Percentiles rank a stretch among this genome's conserved stretches.
These are phyloP conservation scores for Palythoa grandiflora DNA, from an alignment of 92 coral and sea anemone species.

Conservation along the genomic window DNA sequence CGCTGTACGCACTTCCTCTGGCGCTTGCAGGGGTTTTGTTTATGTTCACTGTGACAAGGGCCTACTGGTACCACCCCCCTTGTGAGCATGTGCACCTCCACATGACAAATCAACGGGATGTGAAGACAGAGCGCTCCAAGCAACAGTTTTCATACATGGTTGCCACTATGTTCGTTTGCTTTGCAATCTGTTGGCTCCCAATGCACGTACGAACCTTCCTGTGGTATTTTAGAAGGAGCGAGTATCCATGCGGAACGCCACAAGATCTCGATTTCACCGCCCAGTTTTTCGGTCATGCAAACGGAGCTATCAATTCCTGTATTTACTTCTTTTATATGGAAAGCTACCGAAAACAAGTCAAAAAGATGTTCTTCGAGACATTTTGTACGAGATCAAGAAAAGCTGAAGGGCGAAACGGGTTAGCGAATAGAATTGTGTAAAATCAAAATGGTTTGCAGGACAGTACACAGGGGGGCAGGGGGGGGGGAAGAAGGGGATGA, in stretches of 20 bases:
- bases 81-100: slow-evolving; percentile 28
- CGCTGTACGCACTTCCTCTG: slow-evolving; percentile 31
- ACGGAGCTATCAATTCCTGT: slow-evolving; percentile 27
- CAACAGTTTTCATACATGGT: slow-evolving; percentile 33
- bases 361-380: slow-evolving; percentile 19
- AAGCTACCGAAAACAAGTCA: slow-evolving; percentile 32
- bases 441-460: background rate
- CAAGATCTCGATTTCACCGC: slow-evolving; percentile 23
- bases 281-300: slow-evolving; percentile 28
- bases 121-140: slow-evolving; percentile 34
- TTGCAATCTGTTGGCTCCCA: slow-evolving; percentile 50
- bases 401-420: background rate
- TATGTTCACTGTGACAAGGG: background rate
- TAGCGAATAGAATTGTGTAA: slow-evolving; percentile 35
- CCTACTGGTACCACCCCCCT: slow-evolving; percentile 17
- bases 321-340: slow-evolving; percentile 21
- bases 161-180: slow-evolving; percentile 27
- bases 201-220: slow-evolving; percentile 45
- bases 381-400: background rate
- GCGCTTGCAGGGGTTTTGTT: background rate
- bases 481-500: too few species aligned
- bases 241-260: slow-evolving; percentile 30
- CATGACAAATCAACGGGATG: background rate
- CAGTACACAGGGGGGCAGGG: too few species aligned
- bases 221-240: slow-evolving; percentile 30